Evolutionary conservation across 2,113 vertebrate species (phyloP).

Genomic region (Erinaceus europaeus): DNA sequence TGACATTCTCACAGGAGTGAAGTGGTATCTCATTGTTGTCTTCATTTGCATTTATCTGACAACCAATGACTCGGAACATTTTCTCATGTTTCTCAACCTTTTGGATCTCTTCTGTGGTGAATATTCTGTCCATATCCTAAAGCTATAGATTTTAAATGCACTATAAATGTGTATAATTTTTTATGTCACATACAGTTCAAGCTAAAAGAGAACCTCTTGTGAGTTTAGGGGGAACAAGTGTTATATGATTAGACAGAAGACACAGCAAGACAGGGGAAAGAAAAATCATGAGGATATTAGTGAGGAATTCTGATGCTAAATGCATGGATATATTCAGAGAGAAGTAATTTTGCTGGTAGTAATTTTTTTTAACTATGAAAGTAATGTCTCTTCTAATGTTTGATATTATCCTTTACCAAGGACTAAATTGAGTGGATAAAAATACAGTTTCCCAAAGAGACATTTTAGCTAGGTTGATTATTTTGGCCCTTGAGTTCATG

Average conservation of each 20-base stretch:
- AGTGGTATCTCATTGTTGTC: too few relatives aligned
- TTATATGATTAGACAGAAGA: neutral
- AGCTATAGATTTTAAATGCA: neutral
- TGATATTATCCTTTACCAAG: neutral
- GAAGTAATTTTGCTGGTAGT: neutral
- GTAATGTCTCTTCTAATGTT: neutral
- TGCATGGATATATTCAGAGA: neutral
- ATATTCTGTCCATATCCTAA: too few relatives aligned
- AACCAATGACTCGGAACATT: too few relatives aligned
- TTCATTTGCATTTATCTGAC: too few relatives aligned
- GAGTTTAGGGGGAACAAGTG: neutral
- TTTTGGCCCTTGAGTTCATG: neutral
- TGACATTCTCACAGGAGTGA: too few relatives aligned
- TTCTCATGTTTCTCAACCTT: too few relatives aligned
- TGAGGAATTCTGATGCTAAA: neutral
- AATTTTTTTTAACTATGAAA: conserved; percentile 43
- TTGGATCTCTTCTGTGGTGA: too few relatives aligned
- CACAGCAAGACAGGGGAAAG: neutral
- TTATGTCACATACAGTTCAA: neutral
- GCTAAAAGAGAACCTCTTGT: neutral
- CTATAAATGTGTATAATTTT: neutral
- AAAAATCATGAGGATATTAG: neutral
- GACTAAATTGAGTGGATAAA: neutral
- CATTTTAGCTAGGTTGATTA: neutral
- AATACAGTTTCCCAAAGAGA: neutral